A percentile compares a stretch with the other conserved stretches of the same genome.
Evolutionary conservation across 2,888 invertebrate genomes (phyloP).

Genomic region (Hermodice carunculata): DNA sequence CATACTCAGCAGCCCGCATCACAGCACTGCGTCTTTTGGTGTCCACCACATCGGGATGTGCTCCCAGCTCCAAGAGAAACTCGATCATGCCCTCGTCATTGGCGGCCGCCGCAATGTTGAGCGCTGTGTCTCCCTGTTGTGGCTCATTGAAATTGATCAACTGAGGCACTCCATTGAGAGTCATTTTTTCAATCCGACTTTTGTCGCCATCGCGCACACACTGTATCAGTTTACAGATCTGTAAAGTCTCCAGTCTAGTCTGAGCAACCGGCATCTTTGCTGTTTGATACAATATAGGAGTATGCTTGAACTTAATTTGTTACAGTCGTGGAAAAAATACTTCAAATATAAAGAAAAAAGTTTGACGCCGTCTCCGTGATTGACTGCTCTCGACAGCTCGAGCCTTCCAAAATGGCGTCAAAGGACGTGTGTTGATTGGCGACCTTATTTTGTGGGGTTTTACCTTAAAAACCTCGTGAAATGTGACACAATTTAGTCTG

Average conservation of each 20-base stretch:
- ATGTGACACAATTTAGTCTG: too few relatives aligned
- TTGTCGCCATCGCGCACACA: slow-evolving; percentile 67
- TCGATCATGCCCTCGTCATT: slow-evolving; percentile 69
- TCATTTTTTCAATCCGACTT: slow-evolving; percentile 65
- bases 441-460: too few relatives aligned
- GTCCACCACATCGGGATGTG: slow-evolving; percentile 69
- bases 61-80: slow-evolving; percentile 64
- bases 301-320: too few relatives aligned
- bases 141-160: slow-evolving; percentile 69
- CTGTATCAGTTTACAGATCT: slow-evolving; percentile 69
- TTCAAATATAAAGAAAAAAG: too few relatives aligned
- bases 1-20: slow-evolving; percentile 69
- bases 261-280: slow-evolving; percentile 65
- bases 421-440: too few relatives aligned
- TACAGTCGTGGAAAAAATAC: too few relatives aligned
- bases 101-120: slow-evolving; percentile 63
- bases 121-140: slow-evolving; percentile 64
- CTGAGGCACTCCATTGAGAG: slow-evolving; percentile 65
- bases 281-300: too few relatives aligned
- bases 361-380: too few relatives aligned
- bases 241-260: slow-evolving; percentile 64
- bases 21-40: slow-evolving; percentile 65
- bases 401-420: too few relatives aligned
- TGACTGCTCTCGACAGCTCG: too few relatives aligned
- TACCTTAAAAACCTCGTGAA: too few relatives aligned